Base-by-base conservation (phyloP, 2,113 vertebrate species). In the Chaetodon trifascialis region DNA sequence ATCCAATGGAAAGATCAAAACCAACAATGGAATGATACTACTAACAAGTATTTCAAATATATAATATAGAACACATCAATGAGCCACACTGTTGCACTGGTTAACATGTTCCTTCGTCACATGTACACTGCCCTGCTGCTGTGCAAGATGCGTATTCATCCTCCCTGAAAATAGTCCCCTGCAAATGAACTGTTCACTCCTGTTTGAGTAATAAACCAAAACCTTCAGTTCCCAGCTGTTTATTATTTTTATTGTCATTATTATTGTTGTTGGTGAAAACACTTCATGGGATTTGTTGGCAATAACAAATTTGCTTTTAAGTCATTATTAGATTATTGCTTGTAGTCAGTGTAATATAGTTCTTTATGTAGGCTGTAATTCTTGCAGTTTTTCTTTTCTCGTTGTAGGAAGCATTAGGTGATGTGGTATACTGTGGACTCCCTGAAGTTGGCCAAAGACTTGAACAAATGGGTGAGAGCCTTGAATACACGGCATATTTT, bases 361-460 rank as follows among this genome's bases (percentile, higher is more conserved):
- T 44, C 19, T 34, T 42, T 34, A 7, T 49, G 15, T n/a, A 25
- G 11, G 0, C 15, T 67, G 2, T 34, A 40, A 55, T 19, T 77
- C 1, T 44, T 23, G 11, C 12, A 21, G 0, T 40, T 14, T 40
- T 14, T 87, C 2, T 62, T 52, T 2, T 38, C 0, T 62, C 3
- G 9, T 84, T 82, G 54, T 78, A 99, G 98, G 97, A 99, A 94
- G 96, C 98, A 21, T 92, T 99, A 93, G 98, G 98, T 79, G 98
- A 99, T 1, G 96, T 99, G 83, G 98, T 99, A 36, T 99, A 99
- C 92, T 99, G 98, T 95, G 96, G 97, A 90, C 97, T 99, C 74
- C 97, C 98, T 88, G 98, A 99, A 94, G 85, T 97, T 82, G 98
- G 98, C 74, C 97, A 96, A 93, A 97, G 96, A 87, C 91, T 99